phyloP scores from a whole-genome alignment of 37 sponge, comb jelly and placozoan genomes.

The Crambe crambe region DNA sequence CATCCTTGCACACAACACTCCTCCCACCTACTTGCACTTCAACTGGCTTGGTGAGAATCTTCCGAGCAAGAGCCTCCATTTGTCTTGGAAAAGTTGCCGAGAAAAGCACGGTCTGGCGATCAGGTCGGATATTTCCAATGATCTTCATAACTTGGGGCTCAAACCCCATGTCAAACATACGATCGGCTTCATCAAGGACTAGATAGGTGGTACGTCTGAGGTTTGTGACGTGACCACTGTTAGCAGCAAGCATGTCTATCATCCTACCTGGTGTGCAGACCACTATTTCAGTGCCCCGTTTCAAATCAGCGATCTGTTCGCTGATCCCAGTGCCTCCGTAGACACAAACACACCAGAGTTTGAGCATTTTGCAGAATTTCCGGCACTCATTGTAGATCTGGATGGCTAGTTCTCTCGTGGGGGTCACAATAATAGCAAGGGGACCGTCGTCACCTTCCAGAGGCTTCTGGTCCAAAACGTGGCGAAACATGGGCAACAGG shows the following conservation, averaged over 20 bases:
- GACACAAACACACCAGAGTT: slow-evolving; percentile 86
- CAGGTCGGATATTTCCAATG: slow-evolving; percentile 85
- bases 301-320: slow-evolving; percentile 98
- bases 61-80: slow-evolving; percentile 98
- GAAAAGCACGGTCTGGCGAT: slow-evolving; percentile 97
- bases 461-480: slow-evolving; percentile 90
- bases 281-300: slow-evolving; percentile 95
- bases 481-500: slow-evolving; percentile 92
- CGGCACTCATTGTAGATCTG: slow-evolving; percentile 92
- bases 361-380: slow-evolving; percentile 90
- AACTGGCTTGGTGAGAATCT: slow-evolving; percentile 90
- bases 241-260: slow-evolving; percentile 98
- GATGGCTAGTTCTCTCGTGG: slow-evolving; percentile 95
- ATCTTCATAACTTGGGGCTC: slow-evolving; percentile 98
- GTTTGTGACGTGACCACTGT: slow-evolving; percentile 96
- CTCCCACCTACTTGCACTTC: slow-evolving; percentile 97
- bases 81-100: slow-evolving; percentile 98
- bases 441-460: slow-evolving; percentile 92
- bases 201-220: slow-evolving; percentile 90
- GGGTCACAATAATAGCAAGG: slow-evolving; percentile 87
- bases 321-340: slow-evolving; percentile 99
- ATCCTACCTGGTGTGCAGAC: slow-evolving; percentile 99
- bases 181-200: slow-evolving; percentile 98
- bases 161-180: slow-evolving; percentile 99
- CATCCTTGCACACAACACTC: slow-evolving; percentile 95